Conservation (phyloP, 2,113 vertebrate genomes). For the Kryptolebias marmoratus region DNA sequence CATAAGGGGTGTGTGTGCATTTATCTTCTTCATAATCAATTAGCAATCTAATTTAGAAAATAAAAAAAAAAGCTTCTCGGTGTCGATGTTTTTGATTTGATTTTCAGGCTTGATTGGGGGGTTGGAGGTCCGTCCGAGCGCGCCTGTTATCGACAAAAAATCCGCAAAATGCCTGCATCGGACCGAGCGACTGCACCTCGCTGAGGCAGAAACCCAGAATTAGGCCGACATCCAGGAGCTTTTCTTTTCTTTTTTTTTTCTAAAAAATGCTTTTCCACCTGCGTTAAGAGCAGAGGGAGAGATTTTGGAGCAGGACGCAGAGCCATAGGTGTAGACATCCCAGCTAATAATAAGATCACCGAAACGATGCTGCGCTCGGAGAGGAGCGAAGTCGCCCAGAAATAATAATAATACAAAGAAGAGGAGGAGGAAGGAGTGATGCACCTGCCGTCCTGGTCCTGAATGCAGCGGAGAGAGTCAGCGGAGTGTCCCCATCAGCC, state of each 20-base stretch:
- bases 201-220: slow-evolving; percentile 9
- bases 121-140: neutral
- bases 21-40: slow-evolving; percentile 1
- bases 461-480: slow-evolving; percentile 74
- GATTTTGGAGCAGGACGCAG: too few relatives aligned
- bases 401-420: slow-evolving; percentile 22
- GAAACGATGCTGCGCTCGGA: slow-evolving; percentile 41
- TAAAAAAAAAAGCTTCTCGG: neutral
- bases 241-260: neutral
- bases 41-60: too few relatives aligned
- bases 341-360: slow-evolving; percentile 16
- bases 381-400: slow-evolving; percentile 11
- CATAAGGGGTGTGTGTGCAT: slow-evolving; percentile 11
- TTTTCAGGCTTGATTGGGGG: neutral
- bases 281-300: too few relatives aligned
- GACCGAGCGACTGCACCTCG: slow-evolving; percentile 27
- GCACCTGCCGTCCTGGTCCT: slow-evolving; percentile 65
- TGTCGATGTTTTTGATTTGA: neutral
- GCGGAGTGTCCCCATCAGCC: slow-evolving; percentile 68
- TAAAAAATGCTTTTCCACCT: too few relatives aligned
- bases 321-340: slow-evolving; percentile 55
- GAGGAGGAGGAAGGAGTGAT: slow-evolving; percentile 22
- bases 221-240: neutral
- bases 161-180: slow-evolving; percentile 26
- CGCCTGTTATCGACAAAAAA: slow-evolving; percentile 10